Evolutionary conservation across 2,797 vertebrate genomes (phyloP).

Genomic region (Gymnodraco acuticeps): DNA sequence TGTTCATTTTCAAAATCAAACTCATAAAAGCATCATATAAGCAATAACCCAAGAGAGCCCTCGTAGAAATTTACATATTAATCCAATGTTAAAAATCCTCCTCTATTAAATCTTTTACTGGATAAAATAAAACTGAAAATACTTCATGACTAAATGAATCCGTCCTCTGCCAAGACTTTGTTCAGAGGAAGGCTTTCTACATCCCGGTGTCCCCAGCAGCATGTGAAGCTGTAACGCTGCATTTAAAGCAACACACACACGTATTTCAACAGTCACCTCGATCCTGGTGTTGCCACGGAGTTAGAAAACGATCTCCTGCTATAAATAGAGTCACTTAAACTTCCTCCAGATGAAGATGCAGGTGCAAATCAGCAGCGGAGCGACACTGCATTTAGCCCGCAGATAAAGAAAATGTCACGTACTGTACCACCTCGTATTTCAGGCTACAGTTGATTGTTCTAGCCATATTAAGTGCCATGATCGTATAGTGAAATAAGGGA

Average conservation of each 20-base stretch:
- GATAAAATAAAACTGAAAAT: constrained; percentile 85
- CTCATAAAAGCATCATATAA: constrained; percentile 87
- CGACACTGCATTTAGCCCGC: constrained; percentile 20
- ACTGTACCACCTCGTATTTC: constrained; percentile 1
- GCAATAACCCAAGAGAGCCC: constrained; percentile 80
- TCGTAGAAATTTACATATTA: constrained; percentile 87
- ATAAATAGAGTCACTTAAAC: constrained; percentile 41
- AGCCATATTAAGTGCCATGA: not conserved
- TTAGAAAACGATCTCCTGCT: constrained; percentile 37
- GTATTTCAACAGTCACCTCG: constrained; percentile 37
- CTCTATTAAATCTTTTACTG: constrained; percentile 84
- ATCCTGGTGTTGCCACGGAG: constrained; percentile 27
- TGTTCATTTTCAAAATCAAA: constrained; percentile 87
- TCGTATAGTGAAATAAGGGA: not conserved
- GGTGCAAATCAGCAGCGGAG: constrained; percentile 40
- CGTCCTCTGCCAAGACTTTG: constrained; percentile 75
- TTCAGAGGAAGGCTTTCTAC: constrained; percentile 69
- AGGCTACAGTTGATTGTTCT: not conserved
- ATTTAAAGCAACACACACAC: constrained; percentile 34
- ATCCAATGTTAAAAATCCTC: constrained; percentile 86
- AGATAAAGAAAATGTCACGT: constrained; percentile 31
- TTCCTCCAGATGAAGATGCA: constrained; percentile 26
- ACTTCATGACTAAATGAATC: constrained; percentile 83
- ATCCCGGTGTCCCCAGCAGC: constrained; percentile 51
- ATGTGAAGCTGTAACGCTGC: constrained; percentile 37